Percentiles rank a stretch among this genome's conserved stretches.
Conservation (phyloP, 1,140 invertebrate genomes). For the Drosophila virilis region DNA sequence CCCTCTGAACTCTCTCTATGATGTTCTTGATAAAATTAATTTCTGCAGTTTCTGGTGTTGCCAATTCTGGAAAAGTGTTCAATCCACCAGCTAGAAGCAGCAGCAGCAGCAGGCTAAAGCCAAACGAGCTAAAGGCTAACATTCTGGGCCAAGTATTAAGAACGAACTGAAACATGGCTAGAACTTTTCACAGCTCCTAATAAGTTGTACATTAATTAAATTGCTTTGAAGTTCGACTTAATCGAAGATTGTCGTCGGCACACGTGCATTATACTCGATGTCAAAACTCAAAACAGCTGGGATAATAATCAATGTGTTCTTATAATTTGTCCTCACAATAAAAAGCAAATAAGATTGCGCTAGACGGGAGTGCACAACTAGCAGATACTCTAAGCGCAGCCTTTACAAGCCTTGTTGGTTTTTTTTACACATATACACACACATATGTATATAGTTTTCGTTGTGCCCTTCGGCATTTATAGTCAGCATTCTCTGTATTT, state of each 20-base stretch:
- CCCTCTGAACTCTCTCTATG: background rate
- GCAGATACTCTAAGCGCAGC: too few relatives aligned
- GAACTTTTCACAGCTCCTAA: background rate
- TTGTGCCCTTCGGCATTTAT: too few relatives aligned
- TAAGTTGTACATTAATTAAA: constrained; percentile 7
- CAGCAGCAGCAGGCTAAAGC: background rate
- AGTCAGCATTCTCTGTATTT: too few relatives aligned
- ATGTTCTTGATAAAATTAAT: background rate
- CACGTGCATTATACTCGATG: too few relatives aligned
- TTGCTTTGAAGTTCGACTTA: background rate
- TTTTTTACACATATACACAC: too few relatives aligned
- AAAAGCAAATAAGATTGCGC: too few relatives aligned
- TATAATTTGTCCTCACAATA: too few relatives aligned
- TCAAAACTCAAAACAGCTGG: background rate
- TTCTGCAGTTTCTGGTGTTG: background rate
- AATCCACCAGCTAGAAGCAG: background rate
- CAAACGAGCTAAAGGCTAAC: constrained; percentile 1
- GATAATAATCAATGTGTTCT: too few relatives aligned
- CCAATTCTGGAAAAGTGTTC: background rate
- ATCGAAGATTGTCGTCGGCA: background rate
- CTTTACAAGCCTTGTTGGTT: too few relatives aligned
- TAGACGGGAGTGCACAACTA: too few relatives aligned
- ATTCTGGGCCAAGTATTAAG: constrained; percentile 9
- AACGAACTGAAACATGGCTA: constrained; percentile 4
- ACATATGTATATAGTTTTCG: too few relatives aligned